phyloP scores from a whole-genome alignment of 2,888 invertebrate species.

The Stegana nigrithorax region DNA sequence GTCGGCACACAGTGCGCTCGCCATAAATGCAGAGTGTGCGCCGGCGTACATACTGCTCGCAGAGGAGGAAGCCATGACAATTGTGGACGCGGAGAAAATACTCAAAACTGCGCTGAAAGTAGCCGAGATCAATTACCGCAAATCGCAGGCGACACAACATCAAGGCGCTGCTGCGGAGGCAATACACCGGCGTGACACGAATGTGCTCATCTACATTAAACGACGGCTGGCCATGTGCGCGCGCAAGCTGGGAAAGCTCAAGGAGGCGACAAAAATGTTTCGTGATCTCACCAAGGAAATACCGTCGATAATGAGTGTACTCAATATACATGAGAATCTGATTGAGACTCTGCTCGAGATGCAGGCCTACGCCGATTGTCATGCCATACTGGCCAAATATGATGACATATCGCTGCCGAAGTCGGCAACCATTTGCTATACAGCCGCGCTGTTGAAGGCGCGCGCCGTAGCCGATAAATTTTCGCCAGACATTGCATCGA shows the following conservation, averaged over 20 bases:
- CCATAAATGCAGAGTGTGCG: slow-evolving; percentile 90
- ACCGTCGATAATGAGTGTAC: slow-evolving; percentile 92
- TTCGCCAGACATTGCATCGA: slow-evolving; percentile 85
- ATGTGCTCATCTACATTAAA: slow-evolving; percentile 93
- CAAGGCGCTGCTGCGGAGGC: slow-evolving; percentile 81
- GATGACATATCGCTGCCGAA: slow-evolving; percentile 95
- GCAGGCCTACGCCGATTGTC: slow-evolving; percentile 97
- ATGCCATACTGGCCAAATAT: slow-evolving; percentile 88
- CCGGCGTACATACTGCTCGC: slow-evolving; percentile 94
- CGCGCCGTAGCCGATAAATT: slow-evolving; percentile 91
- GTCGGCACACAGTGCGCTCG: slow-evolving; percentile 89
- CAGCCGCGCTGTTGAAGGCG: slow-evolving; percentile 92
- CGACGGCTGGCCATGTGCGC: slow-evolving; percentile 97
- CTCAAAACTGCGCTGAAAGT: slow-evolving; percentile 85
- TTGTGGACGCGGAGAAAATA: slow-evolving; percentile 86
- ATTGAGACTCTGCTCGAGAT: slow-evolving; percentile 95
- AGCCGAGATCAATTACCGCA: slow-evolving; percentile 82
- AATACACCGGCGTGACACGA: slow-evolving; percentile 87
- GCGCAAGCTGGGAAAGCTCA: slow-evolving; percentile 89
- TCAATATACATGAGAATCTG: slow-evolving; percentile 95
- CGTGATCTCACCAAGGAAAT: slow-evolving; percentile 96
- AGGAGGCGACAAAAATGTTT: slow-evolving; percentile 97
- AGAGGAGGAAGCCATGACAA: slow-evolving; percentile 96
- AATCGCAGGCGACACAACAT: slow-evolving; percentile 84
- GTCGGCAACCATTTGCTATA: slow-evolving; percentile 95